phyloP scores from a whole-genome alignment of 2,113 vertebrate genomes.

The Panthera uncia region DNA sequence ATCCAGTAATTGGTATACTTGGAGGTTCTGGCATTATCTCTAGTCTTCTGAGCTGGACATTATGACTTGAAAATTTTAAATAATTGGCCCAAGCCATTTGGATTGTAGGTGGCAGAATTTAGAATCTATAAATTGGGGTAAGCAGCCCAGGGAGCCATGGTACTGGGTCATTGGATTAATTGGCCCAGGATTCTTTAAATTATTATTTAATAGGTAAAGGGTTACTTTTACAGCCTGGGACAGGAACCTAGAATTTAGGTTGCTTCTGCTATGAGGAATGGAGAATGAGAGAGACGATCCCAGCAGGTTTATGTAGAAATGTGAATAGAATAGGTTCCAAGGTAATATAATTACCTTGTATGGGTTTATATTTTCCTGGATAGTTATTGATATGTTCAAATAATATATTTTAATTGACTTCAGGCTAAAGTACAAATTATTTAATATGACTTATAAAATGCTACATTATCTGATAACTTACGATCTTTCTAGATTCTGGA shows the following conservation, averaged over 20 bases:
- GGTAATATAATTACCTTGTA: not conserved
- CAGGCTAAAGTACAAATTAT: constrained; percentile 50
- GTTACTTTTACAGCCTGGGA: not conserved
- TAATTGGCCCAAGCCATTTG: not conserved
- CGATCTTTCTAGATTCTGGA: not conserved
- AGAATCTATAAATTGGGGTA: not conserved
- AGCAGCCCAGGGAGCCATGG: not conserved
- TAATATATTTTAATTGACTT: not conserved
- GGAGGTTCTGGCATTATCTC: not conserved
- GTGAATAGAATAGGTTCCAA: not conserved
- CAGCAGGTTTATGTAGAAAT: not conserved
- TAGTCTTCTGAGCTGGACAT: not conserved
- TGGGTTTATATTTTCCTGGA: not conserved
- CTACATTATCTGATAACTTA: not conserved
- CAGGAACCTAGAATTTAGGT: not conserved
- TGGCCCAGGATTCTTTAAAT: not conserved
- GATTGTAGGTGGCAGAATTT: not conserved
- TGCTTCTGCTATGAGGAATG: not conserved
- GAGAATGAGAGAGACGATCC: not conserved
- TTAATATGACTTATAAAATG: not conserved
- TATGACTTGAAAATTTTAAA: not conserved
- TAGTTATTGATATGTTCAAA: not conserved
- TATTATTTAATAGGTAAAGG: not conserved
- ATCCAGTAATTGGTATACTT: not conserved
- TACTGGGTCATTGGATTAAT: not conserved